Percentiles rank a stretch among this genome's conserved stretches.
These are phyloP conservation scores for Euwallacea similis DNA, from an alignment of 1,140 invertebrate genomes.

Conservation along the genomic window DNA sequence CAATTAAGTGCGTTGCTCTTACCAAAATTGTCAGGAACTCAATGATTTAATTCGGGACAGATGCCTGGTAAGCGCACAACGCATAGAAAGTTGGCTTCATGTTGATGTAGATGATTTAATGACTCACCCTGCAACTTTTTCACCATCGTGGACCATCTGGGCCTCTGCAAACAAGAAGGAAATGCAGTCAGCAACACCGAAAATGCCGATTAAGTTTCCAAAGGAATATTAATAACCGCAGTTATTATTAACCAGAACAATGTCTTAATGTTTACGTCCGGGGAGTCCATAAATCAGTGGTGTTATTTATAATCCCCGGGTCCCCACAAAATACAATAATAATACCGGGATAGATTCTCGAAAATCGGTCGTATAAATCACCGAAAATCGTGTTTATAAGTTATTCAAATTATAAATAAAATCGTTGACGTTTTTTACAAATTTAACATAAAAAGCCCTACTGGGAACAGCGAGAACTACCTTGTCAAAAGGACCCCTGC, in stretches of 20 bases:
- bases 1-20: too few species aligned
- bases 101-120: too few species aligned
- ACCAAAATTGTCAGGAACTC: too few species aligned
- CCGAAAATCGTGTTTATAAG: slow-evolving; percentile 15
- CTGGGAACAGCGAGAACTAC: slow-evolving; percentile 35
- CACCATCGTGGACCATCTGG: too few species aligned
- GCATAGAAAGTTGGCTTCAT: too few species aligned
- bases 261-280: neutral
- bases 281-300: neutral
- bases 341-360: slow-evolving; percentile 6
- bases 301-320: too few species aligned
- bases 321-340: neutral
- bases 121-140: too few species aligned
- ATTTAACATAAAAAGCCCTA: slow-evolving; percentile 33
- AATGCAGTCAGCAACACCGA: too few species aligned
- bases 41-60: too few species aligned
- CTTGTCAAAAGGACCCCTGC: slow-evolving; percentile 31
- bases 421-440: slow-evolving; percentile 36
- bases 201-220: too few species aligned
- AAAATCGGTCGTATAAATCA: slow-evolving; percentile 21
- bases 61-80: too few species aligned
- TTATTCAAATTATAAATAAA: slow-evolving; percentile 33
- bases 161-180: too few species aligned
- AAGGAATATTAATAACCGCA: slow-evolving; percentile 1
- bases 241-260: slow-evolving; percentile 7